Conservation (phyloP, 2,888 invertebrate genomes). For the Apotomis turbidana region DNA sequence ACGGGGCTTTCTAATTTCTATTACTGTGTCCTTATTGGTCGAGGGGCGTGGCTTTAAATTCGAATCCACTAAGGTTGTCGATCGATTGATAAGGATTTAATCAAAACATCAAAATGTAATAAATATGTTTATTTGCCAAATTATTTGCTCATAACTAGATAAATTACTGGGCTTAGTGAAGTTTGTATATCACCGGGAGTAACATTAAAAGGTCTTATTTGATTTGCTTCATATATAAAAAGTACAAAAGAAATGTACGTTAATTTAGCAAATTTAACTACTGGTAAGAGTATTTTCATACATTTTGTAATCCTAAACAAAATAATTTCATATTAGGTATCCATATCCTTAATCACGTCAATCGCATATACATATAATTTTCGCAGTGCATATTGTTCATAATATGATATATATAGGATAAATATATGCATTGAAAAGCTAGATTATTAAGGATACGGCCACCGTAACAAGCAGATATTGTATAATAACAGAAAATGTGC, state of each 20-base stretch:
- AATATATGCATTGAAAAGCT: no score
- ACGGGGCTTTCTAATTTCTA: no score
- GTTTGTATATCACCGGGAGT: neutral
- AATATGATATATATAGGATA: no score
- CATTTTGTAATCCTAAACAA: conserved; percentile 1
- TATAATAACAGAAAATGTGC: conserved; percentile 23
- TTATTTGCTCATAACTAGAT: conserved; percentile 16
- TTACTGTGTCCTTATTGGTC: no score
- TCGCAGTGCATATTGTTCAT: no score
- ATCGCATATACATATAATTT: no score
- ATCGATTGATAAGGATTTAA: neutral
- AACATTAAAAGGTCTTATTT: neutral
- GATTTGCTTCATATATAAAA: neutral
- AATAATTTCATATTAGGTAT: conserved; percentile 1
- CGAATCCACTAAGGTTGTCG: neutral
- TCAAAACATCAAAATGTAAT: conserved; percentile 24
- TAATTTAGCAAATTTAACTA: conserved; percentile 3
- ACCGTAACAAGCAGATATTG: neutral
- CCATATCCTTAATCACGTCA: neutral
- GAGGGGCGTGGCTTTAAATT: no score
- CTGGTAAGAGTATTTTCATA: conserved; percentile 3
- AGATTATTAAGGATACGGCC: neutral
- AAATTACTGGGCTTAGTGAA: conserved; percentile 13
- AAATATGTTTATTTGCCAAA: conserved; percentile 30
- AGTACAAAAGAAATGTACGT: neutral